Base-by-base conservation (phyloP, 2,888 invertebrate genomes). In the Sylvicola fuscatus region DNA sequence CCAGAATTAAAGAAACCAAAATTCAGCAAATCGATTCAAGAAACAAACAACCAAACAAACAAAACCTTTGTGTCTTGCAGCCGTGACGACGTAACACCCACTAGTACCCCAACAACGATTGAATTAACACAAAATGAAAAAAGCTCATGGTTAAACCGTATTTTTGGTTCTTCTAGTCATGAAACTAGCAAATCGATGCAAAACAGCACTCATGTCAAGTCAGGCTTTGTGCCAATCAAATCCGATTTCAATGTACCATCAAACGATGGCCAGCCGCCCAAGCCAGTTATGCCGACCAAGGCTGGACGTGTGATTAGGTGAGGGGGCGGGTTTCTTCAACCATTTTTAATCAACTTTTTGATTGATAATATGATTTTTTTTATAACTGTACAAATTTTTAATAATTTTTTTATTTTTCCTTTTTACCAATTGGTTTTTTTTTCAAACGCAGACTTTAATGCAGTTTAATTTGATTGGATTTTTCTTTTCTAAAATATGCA, bases 251-350 rank as follows among this genome's bases (percentile, higher is more conserved):
- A 58, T 55, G 53, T 50, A 46, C 58, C 58, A 41, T 42, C 44
- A 38, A 21, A n/a, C 14, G 53, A 51, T 45, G 58, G 55, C 46
- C 44, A 43, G 45, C 50, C 51, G 40, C 52, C 54, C 41, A 53
- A 54, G 45, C 46, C 47, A 31, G 31, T 36, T 44, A 50, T 50
- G 43, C 47, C 46, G 42, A 44, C 49, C 40, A 54, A 55, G 48
- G 34, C 40, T 30, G 37, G 41, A 36, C 46, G 60, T 54, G 54
- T 54, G 51, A 56, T 61, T 61, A 62, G 61, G 61, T 61, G 61
- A 60, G 60, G 57, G n/a, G 58, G 46, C 44, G 45, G 46, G 44
- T 12, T 29, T 29, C 29, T 21, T 8, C 21, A 21, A 21, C n/a
- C n/a, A n/a, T 21, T 6, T 4, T 21, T 21, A 21, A 21, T 21